Conservation (phyloP, 1,140 invertebrate species). For the Drosophila fuyamai region DNA sequence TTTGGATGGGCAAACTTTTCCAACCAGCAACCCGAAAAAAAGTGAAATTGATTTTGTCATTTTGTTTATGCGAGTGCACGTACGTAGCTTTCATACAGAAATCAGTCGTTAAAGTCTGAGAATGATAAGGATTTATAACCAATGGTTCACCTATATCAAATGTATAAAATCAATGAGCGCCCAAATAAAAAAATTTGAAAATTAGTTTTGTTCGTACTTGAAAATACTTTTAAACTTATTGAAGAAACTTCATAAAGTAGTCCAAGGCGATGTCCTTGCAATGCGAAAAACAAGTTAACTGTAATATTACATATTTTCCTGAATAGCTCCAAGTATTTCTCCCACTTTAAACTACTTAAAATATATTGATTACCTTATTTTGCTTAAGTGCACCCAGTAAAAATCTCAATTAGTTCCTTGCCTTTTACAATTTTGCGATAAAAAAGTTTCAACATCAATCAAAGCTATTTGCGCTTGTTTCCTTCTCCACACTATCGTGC, state of each 20-base stretch:
- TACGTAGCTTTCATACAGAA: constrained; percentile 23
- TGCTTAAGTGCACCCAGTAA: not conserved
- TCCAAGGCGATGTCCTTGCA: too few relatives aligned
- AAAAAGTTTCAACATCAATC: constrained; percentile 23
- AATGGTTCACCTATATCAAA: too few relatives aligned
- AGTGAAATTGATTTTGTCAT: constrained; percentile 78
- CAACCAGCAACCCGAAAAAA: constrained; percentile 47
- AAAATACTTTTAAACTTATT: not conserved
- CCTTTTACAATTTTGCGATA: not conserved
- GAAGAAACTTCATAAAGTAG: not conserved
- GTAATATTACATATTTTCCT: too few relatives aligned
- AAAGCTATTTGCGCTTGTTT: constrained; percentile 17
- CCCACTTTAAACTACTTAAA: too few relatives aligned
- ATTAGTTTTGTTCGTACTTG: too few relatives aligned
- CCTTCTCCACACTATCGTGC: constrained; percentile 9
- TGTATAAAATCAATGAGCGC: too few relatives aligned
- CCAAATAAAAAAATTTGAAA: too few relatives aligned
- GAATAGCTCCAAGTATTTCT: not conserved
- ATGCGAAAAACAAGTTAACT: not conserved
- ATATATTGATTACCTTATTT: not conserved
- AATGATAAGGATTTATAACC: constrained; percentile 6
- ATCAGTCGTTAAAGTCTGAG: constrained; percentile 24
- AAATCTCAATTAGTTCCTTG: not conserved
- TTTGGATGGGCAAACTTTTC: constrained; percentile 55
- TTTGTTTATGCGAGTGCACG: constrained; percentile 59